Percentiles rank a stretch among this genome's conserved stretches.
Evolutionary conservation across 1,140 invertebrate genomes (phyloP).

Genomic region (Pararge aegeria): DNA sequence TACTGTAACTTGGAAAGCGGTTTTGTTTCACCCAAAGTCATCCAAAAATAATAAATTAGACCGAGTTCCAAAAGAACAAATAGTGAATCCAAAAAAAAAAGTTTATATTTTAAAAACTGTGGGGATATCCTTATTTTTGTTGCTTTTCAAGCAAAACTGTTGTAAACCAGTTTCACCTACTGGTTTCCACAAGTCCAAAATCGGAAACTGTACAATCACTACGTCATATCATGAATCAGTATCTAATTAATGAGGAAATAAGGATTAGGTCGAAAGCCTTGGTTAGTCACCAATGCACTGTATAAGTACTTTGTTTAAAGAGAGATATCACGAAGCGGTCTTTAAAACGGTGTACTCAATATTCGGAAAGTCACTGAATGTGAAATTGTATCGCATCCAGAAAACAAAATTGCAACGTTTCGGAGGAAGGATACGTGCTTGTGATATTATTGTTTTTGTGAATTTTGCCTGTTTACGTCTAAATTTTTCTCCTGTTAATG

Average conservation of each 20-base stretch:
- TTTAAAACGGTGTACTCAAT: neutral
- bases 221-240: constrained; percentile 22
- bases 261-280: constrained; percentile 19
- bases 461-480: too few relatives aligned
- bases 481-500: too few relatives aligned
- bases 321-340: constrained; percentile 5
- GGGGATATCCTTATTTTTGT: neutral
- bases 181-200: neutral
- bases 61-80: neutral
- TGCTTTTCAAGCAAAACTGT: neutral
- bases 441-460: too few relatives aligned
- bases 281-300: constrained; percentile 21
- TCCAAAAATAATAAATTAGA: neutral
- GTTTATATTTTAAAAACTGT: neutral
- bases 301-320: neutral
- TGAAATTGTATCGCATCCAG: too few relatives aligned
- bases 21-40: neutral
- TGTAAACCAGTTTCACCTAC: neutral
- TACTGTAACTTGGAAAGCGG: too few relatives aligned
- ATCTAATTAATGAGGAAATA: constrained; percentile 13
- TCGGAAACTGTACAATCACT: neutral
- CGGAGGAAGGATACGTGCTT: too few relatives aligned
- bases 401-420: too few relatives aligned
- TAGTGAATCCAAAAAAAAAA: neutral
- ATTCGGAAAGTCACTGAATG: neutral